Percentiles rank a stretch among this genome's conserved stretches.
These are phyloP conservation scores for Dryobotodes eremita DNA, from an alignment of 2,888 invertebrate species.

Conservation along the genomic window DNA sequence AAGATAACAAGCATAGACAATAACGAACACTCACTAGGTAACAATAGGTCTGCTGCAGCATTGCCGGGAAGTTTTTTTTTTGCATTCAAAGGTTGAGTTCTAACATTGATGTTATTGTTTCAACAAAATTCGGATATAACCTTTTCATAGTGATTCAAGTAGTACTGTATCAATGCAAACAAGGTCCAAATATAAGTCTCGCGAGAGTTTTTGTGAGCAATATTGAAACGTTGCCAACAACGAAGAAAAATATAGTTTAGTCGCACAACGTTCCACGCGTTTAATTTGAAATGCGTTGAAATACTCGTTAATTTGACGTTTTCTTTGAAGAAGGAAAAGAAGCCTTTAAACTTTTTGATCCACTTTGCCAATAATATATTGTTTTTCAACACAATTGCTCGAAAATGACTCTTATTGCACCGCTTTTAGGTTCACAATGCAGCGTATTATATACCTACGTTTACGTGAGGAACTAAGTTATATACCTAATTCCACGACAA, in stretches of 20 bases:
- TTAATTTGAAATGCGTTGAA: neutral
- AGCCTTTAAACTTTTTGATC: neutral
- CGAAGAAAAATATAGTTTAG: neutral
- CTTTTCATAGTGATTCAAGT: neutral
- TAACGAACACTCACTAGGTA: too few relatives aligned
- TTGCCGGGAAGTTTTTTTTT: too few relatives aligned
- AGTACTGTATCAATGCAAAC: conserved; percentile 5
- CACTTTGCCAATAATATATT: neutral
- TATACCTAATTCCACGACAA: neutral
- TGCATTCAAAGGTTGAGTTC: neutral
- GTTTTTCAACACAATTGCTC: neutral
- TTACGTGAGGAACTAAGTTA: neutral
- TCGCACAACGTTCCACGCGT: neutral
- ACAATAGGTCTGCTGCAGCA: too few relatives aligned
- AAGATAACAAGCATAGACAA: too few relatives aligned
- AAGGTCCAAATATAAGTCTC: neutral
- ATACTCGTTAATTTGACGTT: neutral
- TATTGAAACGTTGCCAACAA: neutral
- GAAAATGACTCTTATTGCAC: neutral
- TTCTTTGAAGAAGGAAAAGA: too few relatives aligned
- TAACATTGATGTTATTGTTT: conserved; percentile 4
- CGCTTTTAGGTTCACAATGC: neutral
- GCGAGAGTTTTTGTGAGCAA: neutral
- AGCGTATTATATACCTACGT: too few relatives aligned
- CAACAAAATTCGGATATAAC: conserved; percentile 5